Conservation (phyloP, 2,797 vertebrate genomes). For the Oceanodroma leucorhoa region DNA sequence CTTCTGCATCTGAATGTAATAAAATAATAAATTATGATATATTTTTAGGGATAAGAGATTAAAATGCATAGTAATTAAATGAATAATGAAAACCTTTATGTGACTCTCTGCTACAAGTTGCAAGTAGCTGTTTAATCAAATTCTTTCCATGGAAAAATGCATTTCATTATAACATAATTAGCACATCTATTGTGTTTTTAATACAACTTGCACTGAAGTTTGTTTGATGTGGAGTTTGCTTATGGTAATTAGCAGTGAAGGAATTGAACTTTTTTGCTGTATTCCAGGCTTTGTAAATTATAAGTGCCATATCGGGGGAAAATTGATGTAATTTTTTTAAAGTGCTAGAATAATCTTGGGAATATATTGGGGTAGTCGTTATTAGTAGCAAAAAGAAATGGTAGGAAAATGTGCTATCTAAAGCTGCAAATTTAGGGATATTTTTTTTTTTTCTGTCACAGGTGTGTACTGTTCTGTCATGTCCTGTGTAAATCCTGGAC, state of each 20-base stretch:
- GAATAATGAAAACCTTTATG: slow-evolving; percentile 43
- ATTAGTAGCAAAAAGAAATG: neutral
- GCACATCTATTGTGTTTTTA: slow-evolving; percentile 51
- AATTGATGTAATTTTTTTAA: neutral
- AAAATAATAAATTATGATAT: slow-evolving; percentile 14
- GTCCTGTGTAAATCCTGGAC: neutral
- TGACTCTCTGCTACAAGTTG: slow-evolving; percentile 13
- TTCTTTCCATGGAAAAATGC: slow-evolving; percentile 35
- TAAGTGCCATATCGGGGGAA: neutral
- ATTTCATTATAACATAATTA: slow-evolving; percentile 59
- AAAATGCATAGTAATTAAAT: slow-evolving; percentile 46
- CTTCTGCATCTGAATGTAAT: neutral
- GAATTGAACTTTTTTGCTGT: neutral
- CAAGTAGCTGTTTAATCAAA: slow-evolving; percentile 48
- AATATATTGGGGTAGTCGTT: neutral
- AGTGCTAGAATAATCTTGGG: neutral
- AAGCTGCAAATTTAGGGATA: neutral
- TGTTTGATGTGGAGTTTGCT: slow-evolving; percentile 40
- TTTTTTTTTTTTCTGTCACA: neutral
- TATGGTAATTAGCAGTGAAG: slow-evolving; percentile 22
- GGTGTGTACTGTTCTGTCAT: neutral
- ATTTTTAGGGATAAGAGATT: slow-evolving; percentile 36
- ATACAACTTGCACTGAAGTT: slow-evolving; percentile 11
- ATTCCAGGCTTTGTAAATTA: neutral
- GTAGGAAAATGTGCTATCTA: neutral